Evolutionary conservation across 2,113 vertebrate genomes (phyloP).

Genomic region (Clupea harengus): DNA sequence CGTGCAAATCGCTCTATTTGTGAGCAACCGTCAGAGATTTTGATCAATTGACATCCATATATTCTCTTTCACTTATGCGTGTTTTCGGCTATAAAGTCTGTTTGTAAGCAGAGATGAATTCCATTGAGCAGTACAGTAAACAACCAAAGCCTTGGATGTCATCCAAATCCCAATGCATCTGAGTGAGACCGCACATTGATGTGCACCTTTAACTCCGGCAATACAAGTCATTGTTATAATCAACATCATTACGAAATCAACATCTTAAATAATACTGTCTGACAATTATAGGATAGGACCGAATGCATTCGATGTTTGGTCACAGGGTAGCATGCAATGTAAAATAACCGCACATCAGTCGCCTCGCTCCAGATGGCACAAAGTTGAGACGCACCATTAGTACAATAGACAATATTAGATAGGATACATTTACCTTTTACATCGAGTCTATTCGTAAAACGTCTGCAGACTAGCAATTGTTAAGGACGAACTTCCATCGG

Average conservation of each 20-base stretch:
- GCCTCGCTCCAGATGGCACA: not conserved
- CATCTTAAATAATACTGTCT: no score
- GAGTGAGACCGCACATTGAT: no score
- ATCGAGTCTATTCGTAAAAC: not conserved
- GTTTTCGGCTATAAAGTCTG: no score
- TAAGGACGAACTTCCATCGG: not conserved
- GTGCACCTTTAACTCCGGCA: not conserved
- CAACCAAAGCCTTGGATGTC: not conserved
- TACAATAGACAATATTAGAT: not conserved
- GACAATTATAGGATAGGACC: no score
- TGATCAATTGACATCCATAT: not conserved
- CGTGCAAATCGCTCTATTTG: not conserved
- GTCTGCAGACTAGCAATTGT: not conserved
- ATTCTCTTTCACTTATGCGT: not conserved
- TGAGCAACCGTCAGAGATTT: not conserved
- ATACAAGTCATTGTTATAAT: not conserved
- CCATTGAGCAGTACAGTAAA: no score
- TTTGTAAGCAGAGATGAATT: not conserved
- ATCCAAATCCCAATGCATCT: not conserved
- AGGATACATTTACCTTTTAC: not conserved
- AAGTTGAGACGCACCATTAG: not conserved
- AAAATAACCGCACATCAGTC: not conserved
- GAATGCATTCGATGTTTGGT: no score
- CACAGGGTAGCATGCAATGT: not conserved
- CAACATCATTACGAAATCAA: no score